Conservation (phyloP, 2,113 vertebrate species). For the Muntiacus reevesi region DNA sequence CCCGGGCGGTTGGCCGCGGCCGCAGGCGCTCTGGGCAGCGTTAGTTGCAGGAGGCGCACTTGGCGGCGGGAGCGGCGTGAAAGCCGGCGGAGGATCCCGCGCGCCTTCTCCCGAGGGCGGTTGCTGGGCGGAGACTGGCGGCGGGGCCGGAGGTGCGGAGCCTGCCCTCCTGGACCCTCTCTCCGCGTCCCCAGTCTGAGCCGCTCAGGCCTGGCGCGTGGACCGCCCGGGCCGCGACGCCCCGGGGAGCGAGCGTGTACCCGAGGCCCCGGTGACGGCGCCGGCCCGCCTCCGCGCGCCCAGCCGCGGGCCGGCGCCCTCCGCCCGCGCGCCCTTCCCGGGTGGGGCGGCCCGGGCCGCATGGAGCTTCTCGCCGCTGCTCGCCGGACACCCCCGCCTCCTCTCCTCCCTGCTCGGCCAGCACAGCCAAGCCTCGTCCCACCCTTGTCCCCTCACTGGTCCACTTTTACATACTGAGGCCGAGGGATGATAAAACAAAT, state of each 20-base stretch:
- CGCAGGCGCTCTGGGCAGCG: not conserved
- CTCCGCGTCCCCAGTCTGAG: not conserved
- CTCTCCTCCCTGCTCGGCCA: not conserved
- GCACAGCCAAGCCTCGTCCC: not conserved
- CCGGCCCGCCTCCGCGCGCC: no score
- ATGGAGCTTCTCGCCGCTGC: not conserved
- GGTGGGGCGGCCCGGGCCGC: not conserved
- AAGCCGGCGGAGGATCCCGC: not conserved
- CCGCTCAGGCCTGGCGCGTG: not conserved
- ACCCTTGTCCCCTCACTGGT: not conserved
- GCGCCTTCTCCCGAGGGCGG: not conserved
- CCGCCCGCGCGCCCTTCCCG: not conserved
- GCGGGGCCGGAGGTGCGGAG: not conserved
- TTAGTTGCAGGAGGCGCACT: not conserved
- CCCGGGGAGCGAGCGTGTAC: not conserved
- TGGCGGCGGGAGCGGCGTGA: not conserved
- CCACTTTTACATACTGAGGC: not conserved
- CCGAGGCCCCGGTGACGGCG: fast-evolving
- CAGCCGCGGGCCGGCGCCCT: not conserved
- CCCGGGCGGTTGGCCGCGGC: not conserved
- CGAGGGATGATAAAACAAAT: conserved; percentile 72
- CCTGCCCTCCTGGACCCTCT: fast-evolving
- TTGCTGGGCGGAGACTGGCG: conserved; percentile 34
- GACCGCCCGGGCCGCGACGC: not conserved
- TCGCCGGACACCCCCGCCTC: not conserved